Base-by-base conservation (phyloP, 2,797 vertebrate species). In the Paratrypauchen microcephalus region DNA sequence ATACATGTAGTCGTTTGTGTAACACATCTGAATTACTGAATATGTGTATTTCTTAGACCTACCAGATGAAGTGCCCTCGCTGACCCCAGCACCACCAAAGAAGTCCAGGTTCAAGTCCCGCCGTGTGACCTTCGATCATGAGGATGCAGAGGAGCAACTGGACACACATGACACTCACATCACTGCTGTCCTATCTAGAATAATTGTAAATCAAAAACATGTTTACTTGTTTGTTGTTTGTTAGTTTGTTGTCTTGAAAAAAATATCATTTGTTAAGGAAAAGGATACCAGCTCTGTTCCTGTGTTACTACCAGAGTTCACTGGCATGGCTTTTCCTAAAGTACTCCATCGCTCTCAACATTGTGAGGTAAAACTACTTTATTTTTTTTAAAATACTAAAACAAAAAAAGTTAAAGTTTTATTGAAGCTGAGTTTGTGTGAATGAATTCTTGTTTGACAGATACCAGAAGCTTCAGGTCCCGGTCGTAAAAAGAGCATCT, bases 101-200 rank as follows among this genome's bases (percentile, higher is more conserved):
- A 99, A 95, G 89, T 95, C 95, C 45, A 94, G 93, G 68, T 89
- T 95, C 68, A 95, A 93, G 89, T 90, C 78, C 26, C 81, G 83
- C n/a, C 70, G 5, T 48, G 91, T 95, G 30, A 91, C 72, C 65
- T 96, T 96, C 54, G 93, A 94, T 65, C 87, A 93, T 73, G 95
- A 96, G 69, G 95, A 97, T 79, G 83, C 94, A 0, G 96, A 91
- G 32, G 93, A 95, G 67, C 89, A 81, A 55, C 73, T 99, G 77
- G 95, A 95, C 75, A 90, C 68, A 74, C 93, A 95, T 0, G 97
- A 99, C 87, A 85, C 77, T 52, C 97, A 99, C 77, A 92, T 99
- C 92, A 99, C 95, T 67, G 95, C 96, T 19, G 95, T 99, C 72
- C 93, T 99, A 73, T 95, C 94, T 70, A 96, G 91, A 89, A 99